phyloP scores from a whole-genome alignment of 2,888 invertebrate genomes.

The Allacma fusca region DNA sequence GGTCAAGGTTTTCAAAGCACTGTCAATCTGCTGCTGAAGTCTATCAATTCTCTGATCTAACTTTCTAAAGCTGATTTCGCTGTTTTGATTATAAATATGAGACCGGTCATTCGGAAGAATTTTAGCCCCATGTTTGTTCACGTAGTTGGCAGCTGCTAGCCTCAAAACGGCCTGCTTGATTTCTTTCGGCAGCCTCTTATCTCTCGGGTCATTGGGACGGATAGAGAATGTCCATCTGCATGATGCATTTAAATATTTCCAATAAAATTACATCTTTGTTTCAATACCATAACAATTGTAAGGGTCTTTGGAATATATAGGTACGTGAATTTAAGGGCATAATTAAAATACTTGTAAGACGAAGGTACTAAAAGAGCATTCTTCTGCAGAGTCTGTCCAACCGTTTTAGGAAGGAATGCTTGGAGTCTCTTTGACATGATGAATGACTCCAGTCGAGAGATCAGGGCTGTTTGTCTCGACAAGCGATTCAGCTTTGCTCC shows the following conservation, averaged over 20 bases:
- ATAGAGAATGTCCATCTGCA: slow-evolving; percentile 78
- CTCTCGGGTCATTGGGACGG: slow-evolving; percentile 83
- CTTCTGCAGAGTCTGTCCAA: slow-evolving; percentile 74
- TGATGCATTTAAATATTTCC: slow-evolving; percentile 14
- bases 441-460: slow-evolving; percentile 83
- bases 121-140: slow-evolving; percentile 44
- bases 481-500: slow-evolving; percentile 78
- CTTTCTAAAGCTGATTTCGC: slow-evolving; percentile 44
- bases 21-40: slow-evolving; percentile 52
- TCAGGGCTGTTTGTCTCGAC: slow-evolving; percentile 81
- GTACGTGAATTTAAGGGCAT: not conserved
- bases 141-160: slow-evolving; percentile 65
- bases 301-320: not conserved
- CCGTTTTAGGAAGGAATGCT: slow-evolving; percentile 69
- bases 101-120: slow-evolving; percentile 3
- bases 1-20: slow-evolving; percentile 26
- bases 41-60: slow-evolving; percentile 55
- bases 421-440: slow-evolving; percentile 79
- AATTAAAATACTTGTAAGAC: slow-evolving; percentile 55
- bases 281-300: no score
- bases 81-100: slow-evolving; percentile 5
- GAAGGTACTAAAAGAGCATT: slow-evolving; percentile 80
- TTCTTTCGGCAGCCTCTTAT: slow-evolving; percentile 78
- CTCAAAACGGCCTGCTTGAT: slow-evolving; percentile 77
- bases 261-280: no score